Base-by-base conservation (phyloP, 2,797 vertebrate genomes). In the Parauchenoglanis punctatus region DNA sequence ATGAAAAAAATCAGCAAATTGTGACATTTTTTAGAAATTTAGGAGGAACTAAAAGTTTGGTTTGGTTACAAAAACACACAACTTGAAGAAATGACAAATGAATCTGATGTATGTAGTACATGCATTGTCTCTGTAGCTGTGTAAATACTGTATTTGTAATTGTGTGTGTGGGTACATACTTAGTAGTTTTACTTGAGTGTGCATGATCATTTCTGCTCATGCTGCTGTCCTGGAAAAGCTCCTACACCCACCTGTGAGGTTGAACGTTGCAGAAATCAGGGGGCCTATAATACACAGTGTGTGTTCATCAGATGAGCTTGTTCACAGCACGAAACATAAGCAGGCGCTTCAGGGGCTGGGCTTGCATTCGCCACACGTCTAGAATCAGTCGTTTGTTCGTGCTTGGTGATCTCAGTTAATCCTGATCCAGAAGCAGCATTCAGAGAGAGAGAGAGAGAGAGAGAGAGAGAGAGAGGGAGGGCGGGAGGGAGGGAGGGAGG, bases 261-360 rank as follows among this genome's bases (percentile, higher is more conserved):
- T 72, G 80, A 85, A 86, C 90, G 88, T 89, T 87, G 87, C 85
- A 83, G 86, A 88, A 82, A 75, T 87, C 87, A 86, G 80, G 89
- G 58, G 81, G 84, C 81, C 59, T 84, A 86, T 87, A 91, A 85
- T 85, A 85, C 87, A 77, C 88, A 67, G 85, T 67, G 84, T 88
- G 87, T 87, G 86, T 88, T 90, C 87, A 85, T 84, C 81, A 85
- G 91, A 92, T 92, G 91, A 92, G 88, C 76, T 85, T 86, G 86
- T 88, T 90, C 89, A 88, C 87, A 84, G 84, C 78, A 87, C 61
- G 89, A 87, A 77, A 81, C 84, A 88, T 88, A 86, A 88, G 88
- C 84, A 80, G 70, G 67, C 70, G 65, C 85, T 86, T 46, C 83
- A 67, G 67, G 61, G 73, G 75, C 73, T 70, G 56, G 81, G 46